Base-by-base conservation (phyloP, 2,113 vertebrate genomes). In the Aphelocoma coerulescens region DNA sequence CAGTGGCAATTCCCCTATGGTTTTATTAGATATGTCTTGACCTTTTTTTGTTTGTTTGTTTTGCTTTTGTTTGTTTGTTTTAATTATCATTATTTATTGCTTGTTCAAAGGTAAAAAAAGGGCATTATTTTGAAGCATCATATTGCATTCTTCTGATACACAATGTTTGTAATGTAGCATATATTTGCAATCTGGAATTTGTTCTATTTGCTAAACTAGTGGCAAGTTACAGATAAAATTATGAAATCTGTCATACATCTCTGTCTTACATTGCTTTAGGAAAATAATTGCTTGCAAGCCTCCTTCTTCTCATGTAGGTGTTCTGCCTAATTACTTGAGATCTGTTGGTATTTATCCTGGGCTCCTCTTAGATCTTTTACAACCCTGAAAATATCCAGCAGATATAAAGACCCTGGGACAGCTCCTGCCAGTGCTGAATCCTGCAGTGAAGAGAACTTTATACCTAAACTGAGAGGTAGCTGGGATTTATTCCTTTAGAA, bases 401-500 rank as follows among this genome's bases (percentile, higher is more conserved):
- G 63, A 93, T 94, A 86, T 67, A 93, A 92, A 97, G 58, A 89
- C 28, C 39, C 54, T 59, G 35, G 33, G 55, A 96, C 49, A 78
- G 27, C 83, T 48, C n/a, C 80, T 94, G 62, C 81, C 89, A 88
- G 48, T 76, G 85, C 80, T 91, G 91, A 97, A 96, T 90, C 62
- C 75, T 91, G 33, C 7, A 77, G 46, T 73, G 83, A 91, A 43
- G 22, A 92, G 73, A 96, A 95, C 83, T 96, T 97, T 87, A 85
- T 94, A 93, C 65, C 32, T 89, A 12, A 68, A 37, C 30, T 90
- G 83, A 89, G 79, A 95, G 78, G 88, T 93, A 95, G 20, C 37
- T 85, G 91, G 79, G 73, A 97, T 98, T 97, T 97, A 98, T 97
- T 97, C 44, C 63, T 94, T 76, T 95, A 68, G 85, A 91, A 97